These are phyloP conservation scores for Aleadryas rufinucha DNA, from an alignment of 2,113 vertebrate genomes.

Conservation along the genomic window DNA sequence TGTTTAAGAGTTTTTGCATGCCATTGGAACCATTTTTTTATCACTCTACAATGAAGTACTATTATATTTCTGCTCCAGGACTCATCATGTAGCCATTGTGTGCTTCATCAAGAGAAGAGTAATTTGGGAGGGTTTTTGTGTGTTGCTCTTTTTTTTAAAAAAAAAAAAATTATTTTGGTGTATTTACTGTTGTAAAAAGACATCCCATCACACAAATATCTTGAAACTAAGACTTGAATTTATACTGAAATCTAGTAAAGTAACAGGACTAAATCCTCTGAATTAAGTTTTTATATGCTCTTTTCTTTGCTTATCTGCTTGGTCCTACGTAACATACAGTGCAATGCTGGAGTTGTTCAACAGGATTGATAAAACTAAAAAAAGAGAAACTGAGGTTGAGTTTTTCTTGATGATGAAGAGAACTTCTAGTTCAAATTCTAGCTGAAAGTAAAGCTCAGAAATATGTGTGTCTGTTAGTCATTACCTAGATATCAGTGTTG, in stretches of 20 bases:
- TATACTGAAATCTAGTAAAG: not conserved
- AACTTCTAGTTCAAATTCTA: not conserved
- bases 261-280: not conserved
- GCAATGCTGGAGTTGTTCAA: not conserved
- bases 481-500: not conserved
- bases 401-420: not conserved
- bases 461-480: not conserved
- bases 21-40: not conserved
- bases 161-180: not conserved
- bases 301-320: not conserved
- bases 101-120: not conserved
- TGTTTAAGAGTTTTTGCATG: not conserved
- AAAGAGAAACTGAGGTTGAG: not conserved
- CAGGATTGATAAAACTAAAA: not conserved
- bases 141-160: not conserved
- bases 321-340: not conserved
- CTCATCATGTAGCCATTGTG: not conserved
- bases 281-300: not conserved
- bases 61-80: not conserved
- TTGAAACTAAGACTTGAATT: not conserved
- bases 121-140: accelerated
- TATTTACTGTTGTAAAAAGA: not conserved
- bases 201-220: not conserved
- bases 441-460: not conserved
- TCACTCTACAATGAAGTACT: not conserved